Evolutionary conservation across 2,888 invertebrate species (phyloP).

Genomic region (Odontocerum albicorne): DNA sequence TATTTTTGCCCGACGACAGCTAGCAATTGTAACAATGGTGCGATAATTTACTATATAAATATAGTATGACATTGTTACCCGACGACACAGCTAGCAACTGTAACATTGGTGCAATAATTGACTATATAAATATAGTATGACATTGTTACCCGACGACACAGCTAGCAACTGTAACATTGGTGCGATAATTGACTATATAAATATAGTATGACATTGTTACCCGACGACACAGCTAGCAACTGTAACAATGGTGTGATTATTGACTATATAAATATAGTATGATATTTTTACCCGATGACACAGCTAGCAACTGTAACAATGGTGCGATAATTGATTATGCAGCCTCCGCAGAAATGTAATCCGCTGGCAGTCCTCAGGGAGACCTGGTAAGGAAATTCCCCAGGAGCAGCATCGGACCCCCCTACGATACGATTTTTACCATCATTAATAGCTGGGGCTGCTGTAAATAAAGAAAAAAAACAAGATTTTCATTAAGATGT

Average conservation of each 20-base stretch:
- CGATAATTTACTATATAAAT: constrained; percentile 47
- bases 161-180: too few relatives aligned
- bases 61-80: too few relatives aligned
- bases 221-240: not conserved
- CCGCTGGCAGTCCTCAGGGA: constrained; percentile 34
- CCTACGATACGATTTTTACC: constrained; percentile 35
- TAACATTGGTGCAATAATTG: too few relatives aligned
- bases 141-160: too few relatives aligned
- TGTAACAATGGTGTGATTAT: not conserved
- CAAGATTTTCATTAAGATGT: too few relatives aligned
- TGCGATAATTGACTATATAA: too few relatives aligned
- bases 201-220: too few relatives aligned
- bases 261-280: too few relatives aligned
- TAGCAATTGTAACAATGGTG: constrained; percentile 56
- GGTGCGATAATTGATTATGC: constrained; percentile 49
- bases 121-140: too few relatives aligned
- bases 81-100: too few relatives aligned
- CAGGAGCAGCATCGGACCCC: constrained; percentile 38
- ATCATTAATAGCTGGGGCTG: too few relatives aligned
- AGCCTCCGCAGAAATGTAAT: constrained; percentile 49
- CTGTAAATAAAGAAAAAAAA: too few relatives aligned
- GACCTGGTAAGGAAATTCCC: constrained; percentile 40
- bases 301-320: constrained; percentile 56
- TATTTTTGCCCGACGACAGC: constrained; percentile 47
- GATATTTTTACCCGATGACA: constrained; percentile 44